These are phyloP conservation scores for Oncorhynchus kisutch DNA, from an alignment of 2,113 vertebrate genomes.

Conservation along the genomic window DNA sequence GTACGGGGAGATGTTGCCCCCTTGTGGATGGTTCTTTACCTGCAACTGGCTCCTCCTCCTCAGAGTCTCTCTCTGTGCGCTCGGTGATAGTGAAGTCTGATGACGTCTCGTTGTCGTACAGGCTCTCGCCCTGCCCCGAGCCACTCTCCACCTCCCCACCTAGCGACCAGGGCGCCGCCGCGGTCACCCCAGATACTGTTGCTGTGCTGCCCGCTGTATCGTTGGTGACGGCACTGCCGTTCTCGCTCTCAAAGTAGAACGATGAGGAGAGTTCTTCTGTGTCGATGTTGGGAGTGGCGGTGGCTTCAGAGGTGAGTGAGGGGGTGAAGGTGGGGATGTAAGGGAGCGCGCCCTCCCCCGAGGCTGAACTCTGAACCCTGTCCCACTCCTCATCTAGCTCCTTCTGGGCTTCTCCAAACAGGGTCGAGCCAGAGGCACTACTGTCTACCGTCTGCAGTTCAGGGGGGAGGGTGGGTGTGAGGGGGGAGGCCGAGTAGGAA, in stretches of 20 bases:
- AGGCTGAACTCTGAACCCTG: conserved; percentile 68
- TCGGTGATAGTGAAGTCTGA: conserved; percentile 95
- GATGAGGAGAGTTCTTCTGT: conserved; percentile 66
- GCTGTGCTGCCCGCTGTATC: conserved; percentile 50
- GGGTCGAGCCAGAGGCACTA: conserved; percentile 81
- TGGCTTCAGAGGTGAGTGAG: conserved; percentile 25
- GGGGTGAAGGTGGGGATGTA: conserved; percentile 50
- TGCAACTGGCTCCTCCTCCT: conserved; percentile 78
- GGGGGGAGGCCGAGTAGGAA: conserved; percentile 17
- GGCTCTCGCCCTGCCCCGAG: conserved; percentile 86
- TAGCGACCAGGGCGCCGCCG: conserved; percentile 75
- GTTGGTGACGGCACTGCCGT: conserved; percentile 64
- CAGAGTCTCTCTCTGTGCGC: conserved; percentile 77
- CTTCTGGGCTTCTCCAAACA: conserved; percentile 77
- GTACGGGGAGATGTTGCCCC: not conserved
- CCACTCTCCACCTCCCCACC: conserved; percentile 87
- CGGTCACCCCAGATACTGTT: conserved; percentile 49
- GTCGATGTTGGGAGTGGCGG: conserved; percentile 38
- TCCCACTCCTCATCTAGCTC: conserved; percentile 76
- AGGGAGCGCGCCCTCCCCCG: conserved; percentile 55
- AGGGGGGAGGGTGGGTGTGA: conserved; percentile 29
- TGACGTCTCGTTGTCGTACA: conserved; percentile 93
- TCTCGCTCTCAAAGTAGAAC: conserved; percentile 76
- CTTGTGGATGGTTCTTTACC: conserved; percentile 79
- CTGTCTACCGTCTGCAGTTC: conserved; percentile 67